phyloP scores from a whole-genome alignment of 2,113 vertebrate species.

The Centropus unirufus region DNA sequence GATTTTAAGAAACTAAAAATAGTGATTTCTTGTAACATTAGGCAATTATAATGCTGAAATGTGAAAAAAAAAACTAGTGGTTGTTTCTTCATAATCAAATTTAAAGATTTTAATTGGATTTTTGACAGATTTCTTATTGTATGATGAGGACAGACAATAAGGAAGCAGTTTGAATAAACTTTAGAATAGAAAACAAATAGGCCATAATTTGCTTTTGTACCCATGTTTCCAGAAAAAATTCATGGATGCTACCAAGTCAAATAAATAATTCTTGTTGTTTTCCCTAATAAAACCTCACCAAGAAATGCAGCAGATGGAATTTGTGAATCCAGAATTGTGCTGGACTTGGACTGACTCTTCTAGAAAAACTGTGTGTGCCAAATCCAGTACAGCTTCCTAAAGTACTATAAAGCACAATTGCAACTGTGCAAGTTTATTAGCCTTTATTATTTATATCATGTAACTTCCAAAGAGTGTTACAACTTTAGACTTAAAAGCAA shows the following conservation, averaged over 20 bases:
- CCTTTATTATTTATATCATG: background rate
- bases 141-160: background rate
- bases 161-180: background rate
- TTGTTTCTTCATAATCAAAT: background rate
- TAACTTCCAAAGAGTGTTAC: background rate
- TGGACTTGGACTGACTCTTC: background rate
- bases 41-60: slow-evolving; percentile 15
- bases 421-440: background rate
- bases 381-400: background rate
- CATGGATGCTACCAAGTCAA: background rate
- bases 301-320: background rate
- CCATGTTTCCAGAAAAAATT: background rate
- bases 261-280: background rate
- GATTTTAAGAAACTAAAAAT: slow-evolving; percentile 50
- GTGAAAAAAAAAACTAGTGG: slow-evolving; percentile 14
- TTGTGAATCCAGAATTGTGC: background rate
- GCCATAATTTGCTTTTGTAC: background rate
- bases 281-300: background rate
- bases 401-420: background rate
- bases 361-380: background rate
- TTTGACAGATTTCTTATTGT: background rate
- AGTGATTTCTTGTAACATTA: slow-evolving; percentile 34
- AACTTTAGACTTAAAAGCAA: background rate
- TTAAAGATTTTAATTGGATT: background rate
- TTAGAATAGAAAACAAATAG: background rate